phyloP scores from a whole-genome alignment of 2,113 vertebrate genomes.

The Rhinolophus sinicus region DNA sequence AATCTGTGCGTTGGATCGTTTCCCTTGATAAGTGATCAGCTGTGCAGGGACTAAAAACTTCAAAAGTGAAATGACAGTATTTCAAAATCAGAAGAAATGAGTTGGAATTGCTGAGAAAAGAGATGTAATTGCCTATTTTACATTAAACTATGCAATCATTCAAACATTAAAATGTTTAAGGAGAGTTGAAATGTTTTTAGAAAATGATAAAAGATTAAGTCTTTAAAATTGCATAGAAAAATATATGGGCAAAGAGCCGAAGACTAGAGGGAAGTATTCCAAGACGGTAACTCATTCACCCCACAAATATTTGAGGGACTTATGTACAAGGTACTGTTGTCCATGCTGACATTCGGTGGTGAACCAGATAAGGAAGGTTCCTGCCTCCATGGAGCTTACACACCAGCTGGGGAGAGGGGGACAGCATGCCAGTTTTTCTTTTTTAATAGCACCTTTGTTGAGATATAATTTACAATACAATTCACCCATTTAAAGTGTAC shows the following conservation, averaged over 20 bases:
- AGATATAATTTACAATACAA: not conserved
- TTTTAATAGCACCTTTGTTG: not conserved
- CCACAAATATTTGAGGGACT: not conserved
- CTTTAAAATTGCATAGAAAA: not conserved
- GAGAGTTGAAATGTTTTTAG: not conserved
- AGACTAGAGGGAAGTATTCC: not conserved
- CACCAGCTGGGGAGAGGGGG: rapidly evolving
- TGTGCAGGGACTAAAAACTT: not conserved
- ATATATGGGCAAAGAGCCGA: not conserved
- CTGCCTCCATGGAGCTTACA: not conserved
- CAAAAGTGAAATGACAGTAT: not conserved
- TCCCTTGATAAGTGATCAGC: not conserved
- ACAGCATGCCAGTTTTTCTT: not conserved
- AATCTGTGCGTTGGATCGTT: not conserved
- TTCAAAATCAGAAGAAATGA: not conserved
- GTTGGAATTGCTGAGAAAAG: not conserved
- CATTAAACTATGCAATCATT: not conserved
- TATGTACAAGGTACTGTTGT: not conserved
- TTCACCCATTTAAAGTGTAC: not conserved
- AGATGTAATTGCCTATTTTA: not conserved
- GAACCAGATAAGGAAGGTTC: too few relatives aligned
- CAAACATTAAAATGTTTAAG: not conserved
- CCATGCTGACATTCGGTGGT: not conserved
- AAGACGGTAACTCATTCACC: not conserved
- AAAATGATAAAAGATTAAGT: not conserved